Conservation (phyloP, 2,113 vertebrate genomes). For the Muntiacus muntjak region DNA sequence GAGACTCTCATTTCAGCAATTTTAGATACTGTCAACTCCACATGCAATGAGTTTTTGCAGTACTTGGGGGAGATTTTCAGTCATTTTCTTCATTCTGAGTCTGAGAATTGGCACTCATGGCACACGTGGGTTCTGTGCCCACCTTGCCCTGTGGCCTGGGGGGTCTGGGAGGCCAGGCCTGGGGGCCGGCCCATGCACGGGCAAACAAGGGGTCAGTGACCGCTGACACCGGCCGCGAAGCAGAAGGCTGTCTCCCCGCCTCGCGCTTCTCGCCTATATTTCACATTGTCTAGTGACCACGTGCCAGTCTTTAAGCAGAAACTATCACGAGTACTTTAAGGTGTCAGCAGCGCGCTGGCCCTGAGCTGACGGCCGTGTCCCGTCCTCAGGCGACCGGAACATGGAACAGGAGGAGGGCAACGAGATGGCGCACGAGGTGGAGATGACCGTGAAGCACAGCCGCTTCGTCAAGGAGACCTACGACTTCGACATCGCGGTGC, state of each 20-base stretch:
- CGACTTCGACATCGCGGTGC: conserved; percentile 91
- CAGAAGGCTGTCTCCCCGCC: background rate
- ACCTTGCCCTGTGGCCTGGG: background rate
- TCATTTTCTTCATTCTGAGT: background rate
- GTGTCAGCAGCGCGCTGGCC: background rate
- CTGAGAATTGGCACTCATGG: background rate
- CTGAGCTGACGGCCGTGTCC: background rate
- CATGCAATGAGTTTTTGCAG: background rate
- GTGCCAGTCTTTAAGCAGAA: background rate
- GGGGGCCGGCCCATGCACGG: background rate
- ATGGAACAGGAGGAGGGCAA: conserved; percentile 68
- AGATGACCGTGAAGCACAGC: conserved; percentile 80
- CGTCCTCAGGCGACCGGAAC: conserved; percentile 87
- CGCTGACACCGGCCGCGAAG: background rate
- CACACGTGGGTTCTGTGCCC: background rate
- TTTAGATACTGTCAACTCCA: no score
- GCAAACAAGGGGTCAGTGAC: background rate
- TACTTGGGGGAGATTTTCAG: no score
- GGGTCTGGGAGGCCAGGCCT: background rate
- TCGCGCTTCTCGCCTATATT: rapidly evolving
- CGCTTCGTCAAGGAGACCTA: conserved; percentile 81
- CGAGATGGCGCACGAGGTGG: conserved; percentile 79
- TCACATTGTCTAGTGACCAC: background rate
- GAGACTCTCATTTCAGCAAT: no score
- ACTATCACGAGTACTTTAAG: background rate